Evolutionary conservation across 2,888 invertebrate species (phyloP).

Genomic region (Drosophila sordidula): DNA sequence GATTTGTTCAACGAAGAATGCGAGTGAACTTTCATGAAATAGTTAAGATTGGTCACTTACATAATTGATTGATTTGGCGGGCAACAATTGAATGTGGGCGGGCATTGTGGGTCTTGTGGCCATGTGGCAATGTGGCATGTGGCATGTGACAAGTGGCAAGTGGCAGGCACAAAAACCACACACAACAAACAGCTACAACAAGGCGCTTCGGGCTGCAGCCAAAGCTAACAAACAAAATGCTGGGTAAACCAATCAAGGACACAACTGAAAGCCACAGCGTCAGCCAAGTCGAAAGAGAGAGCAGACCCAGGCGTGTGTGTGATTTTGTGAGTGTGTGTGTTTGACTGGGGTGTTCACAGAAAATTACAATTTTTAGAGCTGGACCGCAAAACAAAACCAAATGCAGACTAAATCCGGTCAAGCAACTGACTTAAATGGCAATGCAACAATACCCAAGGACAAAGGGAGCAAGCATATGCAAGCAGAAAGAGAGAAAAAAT

Average conservation of each 20-base stretch:
- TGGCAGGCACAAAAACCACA: constrained; percentile 41
- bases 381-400: constrained; percentile 44
- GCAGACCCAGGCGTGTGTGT: constrained; percentile 8
- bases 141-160: constrained; percentile 43
- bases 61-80: constrained; percentile 73
- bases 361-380: constrained; percentile 50
- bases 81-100: constrained; percentile 66
- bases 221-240: constrained; percentile 72
- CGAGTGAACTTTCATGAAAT: constrained; percentile 37
- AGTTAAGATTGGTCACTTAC: constrained; percentile 54
- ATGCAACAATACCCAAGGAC: constrained; percentile 14
- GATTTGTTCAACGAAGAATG: neutral
- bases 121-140: constrained; percentile 31
- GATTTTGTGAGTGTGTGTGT: constrained; percentile 15
- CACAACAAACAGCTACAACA: constrained; percentile 34
- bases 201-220: constrained; percentile 38
- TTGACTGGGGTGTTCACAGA: constrained; percentile 34
- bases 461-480: neutral
- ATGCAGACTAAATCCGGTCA: constrained; percentile 27
- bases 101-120: constrained; percentile 32
- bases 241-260: constrained; percentile 77
- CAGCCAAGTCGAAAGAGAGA: constrained; percentile 59
- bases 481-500: neutral
- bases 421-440: constrained; percentile 37
- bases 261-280: constrained; percentile 75